These are phyloP conservation scores for Agelastica alni DNA, from an alignment of 2,888 invertebrate genomes.

Conservation along the genomic window DNA sequence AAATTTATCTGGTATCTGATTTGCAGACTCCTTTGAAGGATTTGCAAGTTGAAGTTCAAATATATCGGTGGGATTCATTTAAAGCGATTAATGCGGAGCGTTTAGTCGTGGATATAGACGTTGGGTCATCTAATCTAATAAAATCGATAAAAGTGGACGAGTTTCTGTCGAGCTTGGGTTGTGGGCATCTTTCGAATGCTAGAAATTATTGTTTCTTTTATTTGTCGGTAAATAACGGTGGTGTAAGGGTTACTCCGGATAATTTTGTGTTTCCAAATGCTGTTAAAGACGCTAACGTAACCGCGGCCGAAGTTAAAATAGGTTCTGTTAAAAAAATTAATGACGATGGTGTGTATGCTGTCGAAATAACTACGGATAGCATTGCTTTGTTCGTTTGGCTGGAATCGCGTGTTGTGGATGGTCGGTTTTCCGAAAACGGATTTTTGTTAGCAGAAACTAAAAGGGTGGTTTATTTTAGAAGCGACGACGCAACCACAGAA, in stretches of 20 bases:
- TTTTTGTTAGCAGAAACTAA: constrained; percentile 54
- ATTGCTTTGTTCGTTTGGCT: constrained; percentile 74
- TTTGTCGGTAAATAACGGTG: constrained; percentile 58
- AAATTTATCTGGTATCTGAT: constrained; percentile 72
- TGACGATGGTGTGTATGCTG: constrained; percentile 37
- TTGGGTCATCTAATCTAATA: constrained; percentile 27
- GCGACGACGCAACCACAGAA: constrained; percentile 34
- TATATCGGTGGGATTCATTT: constrained; percentile 61
- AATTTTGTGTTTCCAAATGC: constrained; percentile 71
- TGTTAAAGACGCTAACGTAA: constrained; percentile 58
- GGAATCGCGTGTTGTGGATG: constrained; percentile 60
- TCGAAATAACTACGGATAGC: constrained; percentile 57
- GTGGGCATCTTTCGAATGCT: constrained; percentile 46
- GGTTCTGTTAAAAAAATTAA: constrained; percentile 33
- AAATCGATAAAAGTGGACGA: constrained; percentile 41
- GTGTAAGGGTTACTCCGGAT: constrained; percentile 60
- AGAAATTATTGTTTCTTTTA: constrained; percentile 55
- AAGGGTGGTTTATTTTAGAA: constrained; percentile 39
- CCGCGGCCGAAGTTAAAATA: constrained; percentile 49
- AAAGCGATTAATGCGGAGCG: constrained; percentile 1
- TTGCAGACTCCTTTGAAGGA: constrained; percentile 44
- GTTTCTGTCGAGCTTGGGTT: constrained; percentile 47
- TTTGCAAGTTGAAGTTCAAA: constrained; percentile 60
- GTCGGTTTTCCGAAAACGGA: constrained; percentile 78
- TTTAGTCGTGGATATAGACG: not conserved